phyloP scores from a whole-genome alignment of 2,888 invertebrate species.

The Empis livida region DNA sequence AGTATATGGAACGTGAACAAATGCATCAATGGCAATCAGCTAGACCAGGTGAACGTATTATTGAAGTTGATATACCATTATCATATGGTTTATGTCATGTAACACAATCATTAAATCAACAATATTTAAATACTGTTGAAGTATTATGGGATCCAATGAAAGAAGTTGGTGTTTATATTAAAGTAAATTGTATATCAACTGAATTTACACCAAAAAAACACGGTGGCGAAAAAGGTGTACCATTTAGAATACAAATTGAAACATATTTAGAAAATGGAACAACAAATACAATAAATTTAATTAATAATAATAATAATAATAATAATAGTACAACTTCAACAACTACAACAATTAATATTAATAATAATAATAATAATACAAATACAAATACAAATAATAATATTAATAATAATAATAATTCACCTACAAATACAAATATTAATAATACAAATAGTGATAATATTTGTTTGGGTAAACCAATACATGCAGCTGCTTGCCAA shows the following conservation, averaged over 20 bases:
- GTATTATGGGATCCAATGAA: slow-evolving; percentile 94
- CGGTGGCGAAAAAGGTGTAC: slow-evolving; percentile 96
- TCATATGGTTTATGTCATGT: slow-evolving; percentile 85
- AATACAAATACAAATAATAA: slow-evolving; percentile 2
- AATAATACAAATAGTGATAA: slow-evolving; percentile 5
- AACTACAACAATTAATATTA: slow-evolving; percentile 13
- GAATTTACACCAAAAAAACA: slow-evolving; percentile 97
- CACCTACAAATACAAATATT: not conserved
- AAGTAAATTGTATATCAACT: slow-evolving; percentile 94
- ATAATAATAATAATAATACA: slow-evolving; percentile 10
- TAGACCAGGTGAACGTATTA: slow-evolving; percentile 79
- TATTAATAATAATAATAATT: not conserved
- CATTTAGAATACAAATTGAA: slow-evolving; percentile 90
- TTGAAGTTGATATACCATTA: slow-evolving; percentile 86
- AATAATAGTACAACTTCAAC: slow-evolving; percentile 6
- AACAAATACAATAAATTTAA: not conserved
- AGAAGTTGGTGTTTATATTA: slow-evolving; percentile 89
- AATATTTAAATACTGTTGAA: slow-evolving; percentile 65
- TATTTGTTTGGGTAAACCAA: slow-evolving; percentile 39
- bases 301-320: slow-evolving; percentile 1
- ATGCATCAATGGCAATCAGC: slow-evolving; percentile 83
- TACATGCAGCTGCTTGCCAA: slow-evolving; percentile 92
- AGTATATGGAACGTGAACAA: slow-evolving; percentile 91
- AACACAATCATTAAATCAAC: slow-evolving; percentile 51
- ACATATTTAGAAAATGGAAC: slow-evolving; percentile 43